Conservation (phyloP, 30 jellyfish, hydroid and myxozoan genomes). For the Chironex yamaguchii region DNA sequence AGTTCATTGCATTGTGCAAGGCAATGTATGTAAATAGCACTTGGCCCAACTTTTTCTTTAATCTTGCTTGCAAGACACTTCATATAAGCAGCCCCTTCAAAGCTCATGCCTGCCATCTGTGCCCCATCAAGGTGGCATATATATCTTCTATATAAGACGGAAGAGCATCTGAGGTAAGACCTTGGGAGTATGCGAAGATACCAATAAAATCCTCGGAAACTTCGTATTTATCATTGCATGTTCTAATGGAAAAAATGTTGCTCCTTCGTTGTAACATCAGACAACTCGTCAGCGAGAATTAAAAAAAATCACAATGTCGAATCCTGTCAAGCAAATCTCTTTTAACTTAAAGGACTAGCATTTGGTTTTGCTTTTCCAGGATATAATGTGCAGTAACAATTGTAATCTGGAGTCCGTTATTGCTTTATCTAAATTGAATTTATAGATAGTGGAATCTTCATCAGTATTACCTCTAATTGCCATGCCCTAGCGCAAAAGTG, state of each 20-base stretch:
- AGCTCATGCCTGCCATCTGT: slow-evolving; percentile 47
- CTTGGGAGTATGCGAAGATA: slow-evolving; percentile 35
- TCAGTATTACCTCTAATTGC: slow-evolving; percentile 46
- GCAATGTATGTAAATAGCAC: slow-evolving; percentile 49
- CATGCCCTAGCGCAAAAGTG: slow-evolving; percentile 46
- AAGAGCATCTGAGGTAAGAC: slow-evolving; percentile 33
- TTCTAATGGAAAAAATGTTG: no score
- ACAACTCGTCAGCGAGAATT: no score
- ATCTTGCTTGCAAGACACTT: slow-evolving; percentile 17
- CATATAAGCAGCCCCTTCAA: slow-evolving; percentile 71
- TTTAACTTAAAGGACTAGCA: slow-evolving; percentile 36
- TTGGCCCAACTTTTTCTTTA: slow-evolving; percentile 27
- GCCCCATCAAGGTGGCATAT: slow-evolving; percentile 1
- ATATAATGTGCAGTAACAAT: slow-evolving; percentile 48
- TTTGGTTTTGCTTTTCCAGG: slow-evolving; percentile 38
- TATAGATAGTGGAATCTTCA: slow-evolving; percentile 27
- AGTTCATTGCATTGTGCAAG: slow-evolving; percentile 43
- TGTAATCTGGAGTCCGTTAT: slow-evolving; percentile 30
- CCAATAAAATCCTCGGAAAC: slow-evolving; percentile 55
- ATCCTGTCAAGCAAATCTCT: slow-evolving; percentile 6
- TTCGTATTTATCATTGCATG: no score
- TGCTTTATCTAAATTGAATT: slow-evolving; percentile 58
- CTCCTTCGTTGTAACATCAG: no score
- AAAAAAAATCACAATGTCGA: slow-evolving; percentile 2
- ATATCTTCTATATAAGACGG: slow-evolving; percentile 6